phyloP scores from a whole-genome alignment of 2,113 vertebrate species.

The Entosphenus tridentatus region DNA sequence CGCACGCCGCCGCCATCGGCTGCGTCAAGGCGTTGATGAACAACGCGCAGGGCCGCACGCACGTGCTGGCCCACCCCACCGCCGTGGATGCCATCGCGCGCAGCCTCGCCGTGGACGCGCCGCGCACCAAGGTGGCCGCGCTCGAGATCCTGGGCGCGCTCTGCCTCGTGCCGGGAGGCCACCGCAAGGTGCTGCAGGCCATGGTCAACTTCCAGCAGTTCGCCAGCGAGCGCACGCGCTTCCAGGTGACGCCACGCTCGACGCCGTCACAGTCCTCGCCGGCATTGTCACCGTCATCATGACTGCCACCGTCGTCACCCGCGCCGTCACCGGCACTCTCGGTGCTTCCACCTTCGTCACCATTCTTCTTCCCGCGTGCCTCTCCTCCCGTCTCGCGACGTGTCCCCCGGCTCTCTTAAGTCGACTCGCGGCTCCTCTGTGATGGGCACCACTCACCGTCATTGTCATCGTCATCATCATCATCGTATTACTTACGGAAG shows the following conservation, averaged over 20 bases:
- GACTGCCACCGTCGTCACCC: no score
- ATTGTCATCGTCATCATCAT: no score
- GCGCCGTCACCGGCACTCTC: no score
- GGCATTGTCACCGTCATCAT: background rate
- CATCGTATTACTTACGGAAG: no score
- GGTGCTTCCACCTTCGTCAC: no score
- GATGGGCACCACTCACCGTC: no score
- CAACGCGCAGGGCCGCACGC: conserved; percentile 85
- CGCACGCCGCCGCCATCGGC: conserved; percentile 95
- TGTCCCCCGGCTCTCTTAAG: no score
- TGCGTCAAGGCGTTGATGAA: conserved; percentile 99
- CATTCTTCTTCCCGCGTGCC: no score
- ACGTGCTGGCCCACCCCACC: conserved; percentile 75
- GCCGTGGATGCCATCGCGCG: conserved; percentile 95
- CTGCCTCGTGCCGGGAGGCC: conserved; percentile 85
- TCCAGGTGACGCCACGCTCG: conserved; percentile 41
- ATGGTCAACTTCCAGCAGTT: conserved; percentile 97
- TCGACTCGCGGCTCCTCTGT: no score
- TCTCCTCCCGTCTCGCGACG: no score
- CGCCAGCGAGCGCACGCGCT: conserved; percentile 70
- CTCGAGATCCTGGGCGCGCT: conserved; percentile 98
- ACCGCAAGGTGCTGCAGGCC: conserved; percentile 81
- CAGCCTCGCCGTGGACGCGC: conserved; percentile 85
- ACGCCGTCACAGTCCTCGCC: background rate
- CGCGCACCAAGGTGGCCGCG: conserved; percentile 94